phyloP scores from a whole-genome alignment of 2,113 vertebrate species.

The Spilogale gracilis region DNA sequence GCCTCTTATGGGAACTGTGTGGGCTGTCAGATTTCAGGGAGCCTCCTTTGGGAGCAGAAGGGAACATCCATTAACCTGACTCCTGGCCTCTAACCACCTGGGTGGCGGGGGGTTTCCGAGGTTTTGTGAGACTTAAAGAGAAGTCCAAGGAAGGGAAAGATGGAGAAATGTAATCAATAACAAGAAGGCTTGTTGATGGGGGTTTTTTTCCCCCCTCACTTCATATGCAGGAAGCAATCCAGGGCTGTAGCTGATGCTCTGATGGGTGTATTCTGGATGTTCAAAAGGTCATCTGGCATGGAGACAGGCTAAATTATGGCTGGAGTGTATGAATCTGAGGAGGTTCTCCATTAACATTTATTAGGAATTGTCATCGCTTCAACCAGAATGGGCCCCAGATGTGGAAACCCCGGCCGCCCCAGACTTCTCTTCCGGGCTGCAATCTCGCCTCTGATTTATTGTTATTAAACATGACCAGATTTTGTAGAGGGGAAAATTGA shows the following conservation, averaged over 20 bases:
- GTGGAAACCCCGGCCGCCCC: constrained; percentile 83
- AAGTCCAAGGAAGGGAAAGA: constrained; percentile 59
- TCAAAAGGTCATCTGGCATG: constrained; percentile 85
- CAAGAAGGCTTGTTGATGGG: constrained; percentile 53
- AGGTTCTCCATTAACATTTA: constrained; percentile 89
- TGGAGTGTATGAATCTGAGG: constrained; percentile 79
- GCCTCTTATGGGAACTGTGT: background rate
- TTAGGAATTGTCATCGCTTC: constrained; percentile 90
- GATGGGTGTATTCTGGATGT: constrained; percentile 83
- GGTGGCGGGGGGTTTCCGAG: background rate
- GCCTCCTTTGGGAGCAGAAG: background rate
- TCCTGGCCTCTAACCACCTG: constrained; percentile 30
- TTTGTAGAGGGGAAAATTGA: constrained; percentile 86
- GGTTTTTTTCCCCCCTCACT: constrained; percentile 59
- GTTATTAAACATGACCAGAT: constrained; percentile 86
- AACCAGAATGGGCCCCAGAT: constrained; percentile 88
- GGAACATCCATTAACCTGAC: background rate
- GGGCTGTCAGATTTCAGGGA: background rate
- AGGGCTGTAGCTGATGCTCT: constrained; percentile 77
- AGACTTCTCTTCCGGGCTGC: constrained; percentile 82
- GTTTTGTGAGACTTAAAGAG: constrained; percentile 66
- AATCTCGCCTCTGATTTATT: constrained; percentile 87
- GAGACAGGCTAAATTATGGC: constrained; percentile 88
- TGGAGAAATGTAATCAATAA: constrained; percentile 60
- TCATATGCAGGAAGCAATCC: constrained; percentile 82